Evolutionary conservation across 1,140 invertebrate genomes (phyloP).

Genomic region (Anastrepha obliqua): DNA sequence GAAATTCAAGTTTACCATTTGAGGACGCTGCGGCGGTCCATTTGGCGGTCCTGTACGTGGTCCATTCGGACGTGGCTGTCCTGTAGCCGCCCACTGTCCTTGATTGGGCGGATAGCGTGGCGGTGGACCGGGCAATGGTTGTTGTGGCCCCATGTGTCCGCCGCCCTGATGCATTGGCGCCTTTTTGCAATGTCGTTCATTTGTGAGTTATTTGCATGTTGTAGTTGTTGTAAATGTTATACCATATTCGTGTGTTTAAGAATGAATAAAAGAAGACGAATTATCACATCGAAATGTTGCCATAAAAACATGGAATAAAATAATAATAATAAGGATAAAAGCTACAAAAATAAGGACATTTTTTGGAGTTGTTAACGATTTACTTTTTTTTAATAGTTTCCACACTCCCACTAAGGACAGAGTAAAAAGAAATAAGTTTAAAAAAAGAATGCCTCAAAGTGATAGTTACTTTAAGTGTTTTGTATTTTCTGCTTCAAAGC

Average conservation of each 20-base stretch:
- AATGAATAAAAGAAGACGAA: constrained; percentile 25
- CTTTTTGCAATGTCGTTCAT: constrained; percentile 56
- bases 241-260: background rate
- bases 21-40: constrained; percentile 79
- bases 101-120: constrained; percentile 73
- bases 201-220: constrained; percentile 53
- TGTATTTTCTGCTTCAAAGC: no score
- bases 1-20: constrained; percentile 78
- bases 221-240: constrained; percentile 64
- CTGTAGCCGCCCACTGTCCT: constrained; percentile 75
- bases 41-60: constrained; percentile 81
- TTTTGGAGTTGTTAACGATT: background rate
- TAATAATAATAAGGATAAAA: constrained; percentile 71
- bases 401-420: no score
- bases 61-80: constrained; percentile 79
- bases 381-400: no score
- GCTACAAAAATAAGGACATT: constrained; percentile 58
- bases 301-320: constrained; percentile 67
- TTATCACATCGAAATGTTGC: constrained; percentile 56
- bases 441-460: no score
- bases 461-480: no score
- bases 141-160: constrained; percentile 68
- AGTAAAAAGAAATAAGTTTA: no score
- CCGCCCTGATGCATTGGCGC: constrained; percentile 74
- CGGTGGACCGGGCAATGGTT: constrained; percentile 76